Percentiles rank a stretch among this genome's conserved stretches.
phyloP scores from a whole-genome alignment of 1,140 invertebrate species.

The Brachionus calyciflorus region DNA sequence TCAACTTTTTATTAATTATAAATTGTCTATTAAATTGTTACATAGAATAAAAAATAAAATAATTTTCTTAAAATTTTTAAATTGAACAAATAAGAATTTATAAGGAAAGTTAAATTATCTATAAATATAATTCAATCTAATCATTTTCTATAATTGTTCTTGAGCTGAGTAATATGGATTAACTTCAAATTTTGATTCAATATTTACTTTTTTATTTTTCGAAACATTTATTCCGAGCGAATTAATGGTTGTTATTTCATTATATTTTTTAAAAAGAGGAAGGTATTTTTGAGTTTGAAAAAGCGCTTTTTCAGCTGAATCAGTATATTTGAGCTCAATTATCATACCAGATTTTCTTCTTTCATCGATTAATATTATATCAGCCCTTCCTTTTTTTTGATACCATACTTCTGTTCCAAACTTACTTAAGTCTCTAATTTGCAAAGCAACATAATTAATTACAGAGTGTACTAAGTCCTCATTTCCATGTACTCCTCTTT shows the following conservation, averaged over 20 bases:
- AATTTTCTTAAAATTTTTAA: too few relatives aligned
- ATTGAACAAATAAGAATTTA: too few relatives aligned
- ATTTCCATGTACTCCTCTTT: constrained; percentile 22
- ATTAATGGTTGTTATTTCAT: constrained; percentile 7
- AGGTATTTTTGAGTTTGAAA: constrained; percentile 10
- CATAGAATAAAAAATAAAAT: too few relatives aligned
- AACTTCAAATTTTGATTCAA: neutral
- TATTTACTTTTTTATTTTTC: constrained; percentile 20
- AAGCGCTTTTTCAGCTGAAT: constrained; percentile 3
- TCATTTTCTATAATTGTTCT: too few relatives aligned
- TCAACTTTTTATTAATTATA: too few relatives aligned
- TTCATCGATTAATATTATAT: constrained; percentile 13
- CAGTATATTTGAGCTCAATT: constrained; percentile 22
- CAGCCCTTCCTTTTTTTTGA: constrained; percentile 10
- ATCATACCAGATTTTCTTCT: constrained; percentile 1
- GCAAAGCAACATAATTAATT: constrained; percentile 17
- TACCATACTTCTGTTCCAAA: constrained; percentile 36
- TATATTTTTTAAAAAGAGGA: constrained; percentile 13
- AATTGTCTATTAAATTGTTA: too few relatives aligned
- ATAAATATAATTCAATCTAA: too few relatives aligned
- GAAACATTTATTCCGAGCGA: constrained; percentile 14
- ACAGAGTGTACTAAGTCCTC: constrained; percentile 22
- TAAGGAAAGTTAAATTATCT: too few relatives aligned
- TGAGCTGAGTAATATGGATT: too few relatives aligned
- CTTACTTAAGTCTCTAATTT: neutral